Evolutionary conservation across 2,113 vertebrate species (phyloP).

Genomic region (Indicator maculatus): DNA sequence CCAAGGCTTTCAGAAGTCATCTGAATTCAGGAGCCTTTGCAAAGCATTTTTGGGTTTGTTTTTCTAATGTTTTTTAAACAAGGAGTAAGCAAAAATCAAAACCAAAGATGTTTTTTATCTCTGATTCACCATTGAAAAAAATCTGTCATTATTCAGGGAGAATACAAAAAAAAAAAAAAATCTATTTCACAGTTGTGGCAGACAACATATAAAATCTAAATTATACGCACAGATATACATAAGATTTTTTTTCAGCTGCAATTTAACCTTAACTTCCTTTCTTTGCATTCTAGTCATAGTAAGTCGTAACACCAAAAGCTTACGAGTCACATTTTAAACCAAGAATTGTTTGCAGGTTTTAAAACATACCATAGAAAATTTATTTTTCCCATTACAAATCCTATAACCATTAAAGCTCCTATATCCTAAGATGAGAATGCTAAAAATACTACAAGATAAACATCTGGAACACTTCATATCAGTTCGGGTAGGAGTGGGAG

Average conservation of each 20-base stretch:
- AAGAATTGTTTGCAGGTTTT: background rate
- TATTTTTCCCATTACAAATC: background rate
- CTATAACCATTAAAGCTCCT: background rate
- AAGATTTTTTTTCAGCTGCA: background rate
- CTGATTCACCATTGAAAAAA: background rate
- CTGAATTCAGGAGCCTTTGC: background rate
- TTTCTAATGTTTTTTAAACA: background rate
- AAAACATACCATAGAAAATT: background rate
- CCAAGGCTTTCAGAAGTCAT: background rate
- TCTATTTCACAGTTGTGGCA: background rate
- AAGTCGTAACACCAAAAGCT: background rate
- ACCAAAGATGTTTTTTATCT: background rate
- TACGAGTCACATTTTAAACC: background rate
- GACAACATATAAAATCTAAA: background rate
- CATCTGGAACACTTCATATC: background rate
- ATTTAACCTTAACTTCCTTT: background rate
- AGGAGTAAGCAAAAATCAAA: background rate
- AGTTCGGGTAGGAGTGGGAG: rapidly evolving
- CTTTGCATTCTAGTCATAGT: background rate
- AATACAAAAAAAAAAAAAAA: background rate
- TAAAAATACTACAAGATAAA: background rate
- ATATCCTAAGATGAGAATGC: background rate
- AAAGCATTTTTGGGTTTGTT: background rate
- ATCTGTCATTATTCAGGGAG: background rate
- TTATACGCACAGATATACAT: background rate